These are phyloP conservation scores for Tribolium madens DNA, from an alignment of 1,140 invertebrate species.

Conservation along the genomic window DNA sequence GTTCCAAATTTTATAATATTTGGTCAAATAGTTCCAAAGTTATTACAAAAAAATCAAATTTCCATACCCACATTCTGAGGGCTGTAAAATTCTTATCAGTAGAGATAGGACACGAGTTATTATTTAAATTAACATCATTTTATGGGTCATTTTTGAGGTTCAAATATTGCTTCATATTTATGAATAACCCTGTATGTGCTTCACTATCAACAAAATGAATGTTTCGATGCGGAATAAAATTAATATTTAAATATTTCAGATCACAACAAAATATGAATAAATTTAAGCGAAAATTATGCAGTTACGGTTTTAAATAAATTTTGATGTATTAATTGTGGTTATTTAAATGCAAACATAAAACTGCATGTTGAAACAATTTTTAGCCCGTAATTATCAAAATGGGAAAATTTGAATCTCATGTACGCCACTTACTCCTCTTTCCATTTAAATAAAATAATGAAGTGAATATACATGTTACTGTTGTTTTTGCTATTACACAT, in stretches of 20 bases:
- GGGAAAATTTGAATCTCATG: not conserved
- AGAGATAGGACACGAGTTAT: too few species aligned
- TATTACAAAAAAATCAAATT: too few species aligned
- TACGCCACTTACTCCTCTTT: not conserved
- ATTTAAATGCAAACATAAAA: not conserved
- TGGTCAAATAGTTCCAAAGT: too few species aligned
- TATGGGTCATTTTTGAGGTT: too few species aligned
- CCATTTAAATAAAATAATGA: not conserved
- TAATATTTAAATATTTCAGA: not conserved
- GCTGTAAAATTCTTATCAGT: too few species aligned
- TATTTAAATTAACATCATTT: too few species aligned
- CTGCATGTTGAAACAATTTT: not conserved
- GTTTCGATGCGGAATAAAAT: not conserved
- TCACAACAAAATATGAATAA: not conserved
- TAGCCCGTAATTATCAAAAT: not conserved
- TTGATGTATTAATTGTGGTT: not conserved
- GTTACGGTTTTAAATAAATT: not conserved
- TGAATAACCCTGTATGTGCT: too few species aligned
- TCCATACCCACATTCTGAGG: too few species aligned
- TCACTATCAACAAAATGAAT: not conserved
- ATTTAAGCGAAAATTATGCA: not conserved
- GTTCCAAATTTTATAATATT: too few species aligned
- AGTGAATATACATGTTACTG: not conserved
- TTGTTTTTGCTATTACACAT: not conserved
- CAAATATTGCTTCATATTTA: too few species aligned